phyloP scores from a whole-genome alignment of 2,113 vertebrate genomes.

The Oncorhynchus nerka region DNA sequence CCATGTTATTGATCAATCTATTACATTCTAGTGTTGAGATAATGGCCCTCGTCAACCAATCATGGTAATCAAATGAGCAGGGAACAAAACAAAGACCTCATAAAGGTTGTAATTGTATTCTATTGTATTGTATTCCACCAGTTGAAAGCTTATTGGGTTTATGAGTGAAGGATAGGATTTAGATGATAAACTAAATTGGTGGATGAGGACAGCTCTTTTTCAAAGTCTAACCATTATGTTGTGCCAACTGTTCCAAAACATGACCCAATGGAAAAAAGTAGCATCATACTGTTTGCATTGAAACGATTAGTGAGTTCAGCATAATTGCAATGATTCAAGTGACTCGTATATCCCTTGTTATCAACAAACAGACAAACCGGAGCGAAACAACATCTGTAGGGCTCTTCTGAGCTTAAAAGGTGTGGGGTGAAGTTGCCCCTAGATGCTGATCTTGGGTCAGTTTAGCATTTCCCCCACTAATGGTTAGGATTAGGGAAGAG shows the following conservation, averaged over 20 bases:
- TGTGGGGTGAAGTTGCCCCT: too few relatives aligned
- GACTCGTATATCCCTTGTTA: too few relatives aligned
- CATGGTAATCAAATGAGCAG: slow-evolving; percentile 32
- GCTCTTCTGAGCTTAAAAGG: too few relatives aligned
- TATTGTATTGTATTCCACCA: too few relatives aligned
- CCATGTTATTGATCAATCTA: slow-evolving; percentile 46
- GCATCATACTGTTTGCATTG: not conserved
- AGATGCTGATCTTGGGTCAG: too few relatives aligned
- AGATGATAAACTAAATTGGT: not conserved
- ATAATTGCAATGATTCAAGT: not conserved
- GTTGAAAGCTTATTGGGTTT: not conserved
- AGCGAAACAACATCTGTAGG: too few relatives aligned
- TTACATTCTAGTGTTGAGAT: slow-evolving; percentile 52
- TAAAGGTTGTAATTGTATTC: slow-evolving; percentile 26
- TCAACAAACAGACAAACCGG: too few relatives aligned
- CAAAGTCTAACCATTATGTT: not conserved
- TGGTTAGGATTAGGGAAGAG: too few relatives aligned
- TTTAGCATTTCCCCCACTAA: too few relatives aligned
- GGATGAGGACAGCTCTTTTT: not conserved
- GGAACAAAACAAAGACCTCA: slow-evolving; percentile 25
- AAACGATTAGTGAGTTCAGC: not conserved
- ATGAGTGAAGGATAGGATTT: not conserved
- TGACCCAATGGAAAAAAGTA: not conserved
- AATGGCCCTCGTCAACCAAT: slow-evolving; percentile 43
- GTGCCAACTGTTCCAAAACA: not conserved